A percentile compares a stretch with the other conserved stretches of the same genome.
phyloP scores from a whole-genome alignment of 2,888 invertebrate genomes.

The Hermaeophaga mercurialis region DNA sequence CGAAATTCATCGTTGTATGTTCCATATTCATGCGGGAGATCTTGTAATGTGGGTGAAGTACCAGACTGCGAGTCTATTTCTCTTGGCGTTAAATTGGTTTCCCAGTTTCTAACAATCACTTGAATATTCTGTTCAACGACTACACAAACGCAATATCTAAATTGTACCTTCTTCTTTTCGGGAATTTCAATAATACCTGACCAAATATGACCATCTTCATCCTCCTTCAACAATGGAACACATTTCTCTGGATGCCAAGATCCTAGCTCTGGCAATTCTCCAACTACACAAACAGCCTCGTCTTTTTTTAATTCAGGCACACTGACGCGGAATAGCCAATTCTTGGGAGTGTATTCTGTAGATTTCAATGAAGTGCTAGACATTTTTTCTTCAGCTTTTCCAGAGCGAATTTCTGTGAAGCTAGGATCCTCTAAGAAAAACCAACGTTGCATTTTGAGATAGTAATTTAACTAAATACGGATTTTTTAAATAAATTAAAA shows the following conservation, averaged over 20 bases:
- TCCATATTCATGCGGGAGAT: conserved; percentile 69
- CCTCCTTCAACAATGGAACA: conserved; percentile 60
- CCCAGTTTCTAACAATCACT: conserved; percentile 77
- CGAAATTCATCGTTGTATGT: conserved; percentile 62
- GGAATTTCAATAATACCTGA: conserved; percentile 69
- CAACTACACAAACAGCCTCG: conserved; percentile 74
- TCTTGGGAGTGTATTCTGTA: conserved; percentile 41
- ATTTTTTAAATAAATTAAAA: conserved; percentile 8
- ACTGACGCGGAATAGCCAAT: conserved; percentile 63
- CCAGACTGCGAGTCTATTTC: conserved; percentile 57
- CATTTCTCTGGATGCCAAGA: conserved; percentile 71
- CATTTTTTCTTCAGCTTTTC: conserved; percentile 36
- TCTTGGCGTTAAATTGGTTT: conserved; percentile 75
- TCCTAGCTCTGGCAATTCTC: conserved; percentile 71
- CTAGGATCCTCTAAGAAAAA: conserved; percentile 66
- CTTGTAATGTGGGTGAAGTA: conserved; percentile 42
- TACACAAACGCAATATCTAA: conserved; percentile 79
- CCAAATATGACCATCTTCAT: conserved; percentile 65
- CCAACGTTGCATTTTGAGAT: conserved; percentile 66
- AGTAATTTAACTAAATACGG: background rate
- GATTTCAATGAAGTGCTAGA: conserved; percentile 32
- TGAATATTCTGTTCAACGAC: conserved; percentile 65
- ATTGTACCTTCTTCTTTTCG: conserved; percentile 68
- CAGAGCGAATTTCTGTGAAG: conserved; percentile 54
- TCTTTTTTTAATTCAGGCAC: conserved; percentile 61